phyloP scores from a whole-genome alignment of 2,888 invertebrate genomes.

The Agrochola lychnidis region DNA sequence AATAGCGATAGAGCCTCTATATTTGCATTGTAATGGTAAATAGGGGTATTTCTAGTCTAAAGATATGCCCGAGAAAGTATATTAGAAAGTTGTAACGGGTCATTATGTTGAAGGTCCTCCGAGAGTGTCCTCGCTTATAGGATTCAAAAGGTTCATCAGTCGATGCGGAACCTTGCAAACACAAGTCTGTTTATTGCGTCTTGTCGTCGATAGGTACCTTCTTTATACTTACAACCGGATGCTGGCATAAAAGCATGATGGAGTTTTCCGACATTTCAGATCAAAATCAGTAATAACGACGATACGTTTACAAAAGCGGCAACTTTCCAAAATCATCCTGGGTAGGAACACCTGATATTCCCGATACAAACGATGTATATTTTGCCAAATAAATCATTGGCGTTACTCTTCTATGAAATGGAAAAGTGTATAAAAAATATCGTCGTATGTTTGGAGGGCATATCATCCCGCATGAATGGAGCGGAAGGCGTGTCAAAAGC shows the following conservation, averaged over 20 bases:
- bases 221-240: background rate
- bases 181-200: background rate
- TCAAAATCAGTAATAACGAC: background rate
- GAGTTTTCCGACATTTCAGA: background rate
- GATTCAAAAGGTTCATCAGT: constrained; percentile 1
- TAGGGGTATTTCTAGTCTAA: constrained; percentile 6
- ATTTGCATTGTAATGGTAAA: constrained; percentile 42
- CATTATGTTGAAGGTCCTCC: background rate
- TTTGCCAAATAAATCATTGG: constrained; percentile 24
- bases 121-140: background rate
- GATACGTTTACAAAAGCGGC: background rate
- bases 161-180: background rate
- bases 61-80: constrained; percentile 16
- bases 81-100: background rate
- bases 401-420: constrained; percentile 33
- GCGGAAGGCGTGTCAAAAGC: constrained; percentile 57
- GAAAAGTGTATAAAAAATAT: constrained; percentile 55
- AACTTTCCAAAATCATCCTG: background rate
- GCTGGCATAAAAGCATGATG: background rate
- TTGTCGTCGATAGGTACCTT: background rate
- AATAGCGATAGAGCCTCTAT: background rate
- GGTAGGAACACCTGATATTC: background rate
- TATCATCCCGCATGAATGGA: constrained; percentile 57
- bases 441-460: constrained; percentile 52
- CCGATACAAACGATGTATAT: background rate